These are phyloP conservation scores for Drosophila orena DNA, from an alignment of 1,140 invertebrate species.

Conservation along the genomic window DNA sequence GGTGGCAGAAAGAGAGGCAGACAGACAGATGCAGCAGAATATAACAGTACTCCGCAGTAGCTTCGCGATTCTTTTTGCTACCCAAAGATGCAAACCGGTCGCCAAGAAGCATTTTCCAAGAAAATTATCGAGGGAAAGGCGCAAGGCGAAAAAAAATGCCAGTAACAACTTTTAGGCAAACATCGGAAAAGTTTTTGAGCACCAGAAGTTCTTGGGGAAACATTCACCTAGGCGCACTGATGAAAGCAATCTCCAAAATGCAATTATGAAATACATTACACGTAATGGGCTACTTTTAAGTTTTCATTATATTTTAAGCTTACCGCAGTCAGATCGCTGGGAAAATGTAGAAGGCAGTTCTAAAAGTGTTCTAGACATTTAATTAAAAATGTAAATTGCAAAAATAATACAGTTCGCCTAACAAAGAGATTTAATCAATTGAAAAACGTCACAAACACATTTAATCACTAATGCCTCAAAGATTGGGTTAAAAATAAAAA, in stretches of 20 bases:
- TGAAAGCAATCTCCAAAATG: conserved; percentile 47
- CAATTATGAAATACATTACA: conserved; percentile 59
- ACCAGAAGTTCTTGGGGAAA: conserved; percentile 69
- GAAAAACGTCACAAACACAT: too few species aligned
- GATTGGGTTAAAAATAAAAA: too few species aligned
- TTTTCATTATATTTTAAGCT: conserved; percentile 6
- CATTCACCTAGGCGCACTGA: conserved; percentile 55
- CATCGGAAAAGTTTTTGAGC: conserved; percentile 24
- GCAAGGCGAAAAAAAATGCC: conserved; percentile 43
- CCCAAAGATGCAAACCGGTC: conserved; percentile 79
- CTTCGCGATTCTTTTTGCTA: conserved; percentile 72
- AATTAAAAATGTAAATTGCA: too few species aligned
- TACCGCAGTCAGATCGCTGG: neutral
- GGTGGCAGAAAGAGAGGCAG: neutral
- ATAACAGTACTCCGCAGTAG: conserved; percentile 78
- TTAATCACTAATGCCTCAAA: too few species aligned
- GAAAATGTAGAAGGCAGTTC: neutral
- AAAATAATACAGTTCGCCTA: neutral
- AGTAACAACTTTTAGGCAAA: conserved; percentile 11
- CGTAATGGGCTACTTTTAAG: conserved; percentile 48
- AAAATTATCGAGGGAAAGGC: conserved; percentile 83
- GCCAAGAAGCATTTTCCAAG: conserved; percentile 81
- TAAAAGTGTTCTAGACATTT: neutral
- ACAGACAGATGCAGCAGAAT: conserved; percentile 69
- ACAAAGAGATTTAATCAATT: neutral